Evolutionary conservation across 2,113 vertebrate genomes (phyloP), one percentile per base, ranked within the genome.

Genomic region (Sakesphorus luctuosus): DNA sequence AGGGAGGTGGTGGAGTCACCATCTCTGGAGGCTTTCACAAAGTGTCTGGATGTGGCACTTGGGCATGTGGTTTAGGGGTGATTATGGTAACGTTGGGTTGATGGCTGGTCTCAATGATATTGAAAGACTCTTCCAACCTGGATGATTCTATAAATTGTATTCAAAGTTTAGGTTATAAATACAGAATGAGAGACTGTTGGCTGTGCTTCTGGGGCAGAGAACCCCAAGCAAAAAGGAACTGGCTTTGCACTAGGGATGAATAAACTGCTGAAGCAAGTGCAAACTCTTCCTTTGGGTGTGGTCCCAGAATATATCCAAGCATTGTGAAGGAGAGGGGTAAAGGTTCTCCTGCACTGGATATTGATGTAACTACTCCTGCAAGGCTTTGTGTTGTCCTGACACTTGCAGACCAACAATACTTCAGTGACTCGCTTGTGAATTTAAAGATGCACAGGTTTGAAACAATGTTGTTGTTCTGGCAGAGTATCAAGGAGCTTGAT

Each of bases 401-500:
- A 11, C 7, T 46, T 1, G 0, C 38, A 72, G 44, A 52, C 3
- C 3, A 10, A 35, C 3, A 10, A 36, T 14, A 2, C 14, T 84
- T 40, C 3, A 23, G 29, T 46, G 46, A 43, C 61, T 46, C 50
- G n/a, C 55, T 84, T 43, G 36, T 89, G 11, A 58, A 62, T 89
- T 77, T 35, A 55, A 59, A 47, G 47, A 52, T 80, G 14, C 36
- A 52, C n/a, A 36, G 7, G 5, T 62, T 61, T 73, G 40, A 10
- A 23, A 24, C 8, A 19, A 36, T 46, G 67, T 1, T 19, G 24
- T 4, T 19, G 38, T 93, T 25, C 33, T 67, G n/a, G 43, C 52
- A 59, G 33, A 14, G 5, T 21, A 18, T 35, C 10, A 33, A 55
- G 38, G 55, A 73, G 14, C 20, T 81, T 80, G 40, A n/a, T 49